A percentile compares a stretch with the other conserved stretches of the same genome.
Conservation (phyloP, 1,140 invertebrate genomes). For the Agrypnia vestita region DNA sequence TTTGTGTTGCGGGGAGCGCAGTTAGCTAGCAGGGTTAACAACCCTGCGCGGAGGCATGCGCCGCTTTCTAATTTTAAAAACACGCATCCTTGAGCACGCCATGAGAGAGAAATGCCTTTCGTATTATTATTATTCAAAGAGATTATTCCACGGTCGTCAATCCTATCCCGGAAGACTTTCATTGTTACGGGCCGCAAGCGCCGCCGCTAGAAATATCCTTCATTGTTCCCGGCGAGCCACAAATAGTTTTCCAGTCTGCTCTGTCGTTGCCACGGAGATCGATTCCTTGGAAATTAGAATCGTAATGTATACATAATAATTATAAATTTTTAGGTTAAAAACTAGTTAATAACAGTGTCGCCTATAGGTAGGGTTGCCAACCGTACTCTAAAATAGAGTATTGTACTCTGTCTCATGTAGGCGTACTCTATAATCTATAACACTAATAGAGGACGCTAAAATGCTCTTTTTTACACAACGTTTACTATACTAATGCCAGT, state of each 20-base stretch:
- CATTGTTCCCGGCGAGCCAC: slow-evolving; percentile 20
- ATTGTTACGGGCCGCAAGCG: slow-evolving; percentile 39
- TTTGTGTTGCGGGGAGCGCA: neutral
- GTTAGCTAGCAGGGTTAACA: slow-evolving; percentile 45
- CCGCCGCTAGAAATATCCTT: slow-evolving; percentile 32
- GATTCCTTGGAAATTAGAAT: too few relatives aligned
- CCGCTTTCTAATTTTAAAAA: slow-evolving; percentile 52
- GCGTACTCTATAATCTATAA: too few relatives aligned
- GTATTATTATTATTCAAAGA: slow-evolving; percentile 13
- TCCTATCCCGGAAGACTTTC: slow-evolving; percentile 35
- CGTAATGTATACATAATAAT: too few relatives aligned
- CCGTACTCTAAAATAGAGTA: too few relatives aligned
- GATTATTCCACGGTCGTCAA: slow-evolving; percentile 21
- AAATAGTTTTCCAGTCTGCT: slow-evolving; percentile 10
- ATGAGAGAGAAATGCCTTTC: slow-evolving; percentile 43
- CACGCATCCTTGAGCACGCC: slow-evolving; percentile 48
- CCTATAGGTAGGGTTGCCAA: too few relatives aligned
- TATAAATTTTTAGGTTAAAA: too few relatives aligned
- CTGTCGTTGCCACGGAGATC: too few relatives aligned
- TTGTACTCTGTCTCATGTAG: too few relatives aligned
- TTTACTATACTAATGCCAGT: too few relatives aligned
- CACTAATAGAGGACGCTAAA: too few relatives aligned
- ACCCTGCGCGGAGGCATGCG: slow-evolving; percentile 47
- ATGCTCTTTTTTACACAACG: too few relatives aligned
- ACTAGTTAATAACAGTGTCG: too few relatives aligned